phyloP scores from a whole-genome alignment of 2,113 vertebrate genomes.

The Pangasianodon gigas region DNA sequence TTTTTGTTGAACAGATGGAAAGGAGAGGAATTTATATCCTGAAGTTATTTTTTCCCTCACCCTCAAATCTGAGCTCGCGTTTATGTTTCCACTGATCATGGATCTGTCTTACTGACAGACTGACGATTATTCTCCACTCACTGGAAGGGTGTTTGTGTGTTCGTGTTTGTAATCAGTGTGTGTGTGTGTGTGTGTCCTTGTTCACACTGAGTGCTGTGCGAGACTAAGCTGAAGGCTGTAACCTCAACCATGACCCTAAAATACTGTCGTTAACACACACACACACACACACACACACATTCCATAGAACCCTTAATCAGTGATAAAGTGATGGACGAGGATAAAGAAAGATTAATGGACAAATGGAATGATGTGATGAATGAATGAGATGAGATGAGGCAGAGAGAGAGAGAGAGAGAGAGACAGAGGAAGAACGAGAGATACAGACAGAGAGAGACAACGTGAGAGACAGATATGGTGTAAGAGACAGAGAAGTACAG shows the following conservation, averaged over 20 bases:
- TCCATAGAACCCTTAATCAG: neutral
- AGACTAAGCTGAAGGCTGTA: neutral
- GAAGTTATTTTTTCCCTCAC: no score
- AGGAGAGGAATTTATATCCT: no score
- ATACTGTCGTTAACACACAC: neutral
- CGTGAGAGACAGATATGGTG: no score
- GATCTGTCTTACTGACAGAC: neutral
- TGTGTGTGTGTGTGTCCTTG: conserved; percentile 18
- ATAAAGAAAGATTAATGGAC: neutral
- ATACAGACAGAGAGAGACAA: conserved; percentile 49
- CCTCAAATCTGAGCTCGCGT: no score
- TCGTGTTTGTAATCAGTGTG: neutral
- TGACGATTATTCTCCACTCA: no score
- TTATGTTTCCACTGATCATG: no score
- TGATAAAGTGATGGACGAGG: neutral
- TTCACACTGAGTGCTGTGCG: neutral
- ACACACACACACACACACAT: neutral
- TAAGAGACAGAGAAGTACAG: no score
- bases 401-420: conserved; percentile 14
- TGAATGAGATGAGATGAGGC: neutral
- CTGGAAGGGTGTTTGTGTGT: neutral
- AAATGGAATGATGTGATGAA: neutral
- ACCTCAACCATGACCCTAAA: conserved; percentile 1
- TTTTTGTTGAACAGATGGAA: neutral
- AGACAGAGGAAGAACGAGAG: conserved; percentile 58